phyloP scores from a whole-genome alignment of 1,140 invertebrate genomes.

The Neodiprion virginianus region DNA sequence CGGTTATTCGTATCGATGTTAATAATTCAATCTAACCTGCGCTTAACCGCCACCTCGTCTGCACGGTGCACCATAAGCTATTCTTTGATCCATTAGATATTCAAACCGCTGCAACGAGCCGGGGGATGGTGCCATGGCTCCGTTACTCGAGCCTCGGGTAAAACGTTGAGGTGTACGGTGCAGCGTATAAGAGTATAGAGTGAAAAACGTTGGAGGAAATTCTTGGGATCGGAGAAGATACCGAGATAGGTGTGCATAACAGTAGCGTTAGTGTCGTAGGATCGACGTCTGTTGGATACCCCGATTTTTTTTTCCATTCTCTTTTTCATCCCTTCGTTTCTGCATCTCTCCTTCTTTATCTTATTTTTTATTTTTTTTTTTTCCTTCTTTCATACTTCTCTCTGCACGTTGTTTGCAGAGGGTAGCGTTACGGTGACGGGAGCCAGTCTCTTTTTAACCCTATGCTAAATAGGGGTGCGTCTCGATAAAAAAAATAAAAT shows the following conservation, averaged over 20 bases:
- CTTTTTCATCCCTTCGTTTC: not conserved
- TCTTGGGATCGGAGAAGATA: not conserved
- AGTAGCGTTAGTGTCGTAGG: not conserved
- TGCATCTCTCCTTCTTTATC: constrained; percentile 31
- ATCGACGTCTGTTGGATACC: not conserved
- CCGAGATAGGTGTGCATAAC: not conserved
- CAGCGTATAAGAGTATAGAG: too few species aligned
- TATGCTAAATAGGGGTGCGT: constrained; percentile 58
- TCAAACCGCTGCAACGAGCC: too few species aligned
- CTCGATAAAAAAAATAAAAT: constrained; percentile 33
- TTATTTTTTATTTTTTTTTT: too few species aligned
- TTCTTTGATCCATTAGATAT: too few species aligned
- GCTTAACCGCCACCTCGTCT: too few species aligned
- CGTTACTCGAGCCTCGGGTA: too few species aligned
- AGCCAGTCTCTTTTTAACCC: constrained; percentile 33
- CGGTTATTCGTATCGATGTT: too few species aligned
- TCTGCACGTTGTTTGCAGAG: constrained; percentile 43
- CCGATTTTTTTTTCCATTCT: not conserved
- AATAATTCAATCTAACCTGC: too few species aligned
- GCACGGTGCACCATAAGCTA: too few species aligned
- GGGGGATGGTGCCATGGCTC: too few species aligned
- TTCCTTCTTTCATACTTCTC: constrained; percentile 24
- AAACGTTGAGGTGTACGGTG: too few species aligned
- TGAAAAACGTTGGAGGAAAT: not conserved
- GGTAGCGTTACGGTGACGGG: constrained; percentile 35